Conservation (phyloP, 2,797 vertebrate genomes). For the Enoplosus armatus region DNA sequence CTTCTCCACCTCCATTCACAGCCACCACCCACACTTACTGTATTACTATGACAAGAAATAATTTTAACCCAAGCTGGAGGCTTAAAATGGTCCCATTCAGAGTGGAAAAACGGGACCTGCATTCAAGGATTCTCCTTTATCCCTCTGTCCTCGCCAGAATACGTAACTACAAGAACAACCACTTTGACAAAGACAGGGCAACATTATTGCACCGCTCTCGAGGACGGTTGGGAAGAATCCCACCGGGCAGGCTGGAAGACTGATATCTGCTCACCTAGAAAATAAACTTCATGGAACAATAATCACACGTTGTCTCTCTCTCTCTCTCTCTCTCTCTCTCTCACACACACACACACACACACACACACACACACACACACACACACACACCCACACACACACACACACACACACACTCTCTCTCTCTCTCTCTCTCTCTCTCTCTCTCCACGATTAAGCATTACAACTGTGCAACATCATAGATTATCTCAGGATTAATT, state of each 20-base stretch:
- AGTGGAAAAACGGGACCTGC: not conserved
- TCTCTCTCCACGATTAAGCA: constrained; percentile 45
- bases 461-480: constrained; percentile 53
- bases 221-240: constrained; percentile 45
- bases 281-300: constrained; percentile 76
- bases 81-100: constrained; percentile 45
- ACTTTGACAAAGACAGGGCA: constrained; percentile 40
- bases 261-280: constrained; percentile 72
- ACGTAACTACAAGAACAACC: constrained; percentile 42
- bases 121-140: constrained; percentile 34
- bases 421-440: not conserved
- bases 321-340: not conserved
- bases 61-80: constrained; percentile 32
- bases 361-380: no score
- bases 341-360: no score
- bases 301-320: constrained; percentile 42
- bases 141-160: constrained; percentile 26
- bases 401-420: not conserved
- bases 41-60: constrained; percentile 17
- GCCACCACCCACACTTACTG: not conserved
- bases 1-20: constrained; percentile 30
- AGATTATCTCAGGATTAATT: constrained; percentile 52
- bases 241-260: constrained; percentile 48
- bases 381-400: no score
- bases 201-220: constrained; percentile 41